Evolutionary conservation across 2,888 invertebrate genomes (phyloP), one percentile per base, ranked within the genome.

Genomic region (Metellina segmentata): DNA sequence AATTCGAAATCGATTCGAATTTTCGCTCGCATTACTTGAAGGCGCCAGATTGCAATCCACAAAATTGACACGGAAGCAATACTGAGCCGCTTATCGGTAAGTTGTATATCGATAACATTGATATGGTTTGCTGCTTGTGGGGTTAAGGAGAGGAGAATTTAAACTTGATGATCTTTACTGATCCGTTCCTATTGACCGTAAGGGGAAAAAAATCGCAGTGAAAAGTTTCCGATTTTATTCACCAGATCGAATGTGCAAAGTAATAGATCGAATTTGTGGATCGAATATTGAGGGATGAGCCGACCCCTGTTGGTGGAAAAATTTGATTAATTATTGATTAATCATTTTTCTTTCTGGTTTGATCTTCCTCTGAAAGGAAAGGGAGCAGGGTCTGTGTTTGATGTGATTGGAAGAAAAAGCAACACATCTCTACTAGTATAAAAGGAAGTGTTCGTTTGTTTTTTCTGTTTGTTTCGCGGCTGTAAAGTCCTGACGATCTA

Each of bases 1-100:
- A 85, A 82, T 61, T 61, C 20, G 61, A 85, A 52, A 85, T 85
- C 85, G 75, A 85, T 85, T 53, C 69, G 34, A 72, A 79, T 74
- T 16, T 48, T 48, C 61, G 34, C n/a, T 52, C 53, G 11, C n/a
- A 61, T 61, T 61, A 61, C 61, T 61, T 53, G 6, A n/a, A 71
- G 51, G 7, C 71, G 7, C 48, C 53, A 34, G 74, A 74, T 48
- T 61, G n/a, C 74, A 61, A 85, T 71, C 71, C 70, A 13, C n/a
- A 70, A 51, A 49, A 19, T 19, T 78, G 78, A 52, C 78, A 78
- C 78, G 61, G 61, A 61, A 61, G 61, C 61, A 61, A 61, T 61
- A 61, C 61, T 61, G 61, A 11, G 7, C 13, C 11, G 16, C 61
- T 61, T 61, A 61, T 61, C 61, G 61, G 16, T 61, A 61, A 11